Percentiles rank a stretch among this genome's conserved stretches.
Conservation (phyloP, 2,797 vertebrate genomes). For the Poeciliopsis paucimaculata region DNA sequence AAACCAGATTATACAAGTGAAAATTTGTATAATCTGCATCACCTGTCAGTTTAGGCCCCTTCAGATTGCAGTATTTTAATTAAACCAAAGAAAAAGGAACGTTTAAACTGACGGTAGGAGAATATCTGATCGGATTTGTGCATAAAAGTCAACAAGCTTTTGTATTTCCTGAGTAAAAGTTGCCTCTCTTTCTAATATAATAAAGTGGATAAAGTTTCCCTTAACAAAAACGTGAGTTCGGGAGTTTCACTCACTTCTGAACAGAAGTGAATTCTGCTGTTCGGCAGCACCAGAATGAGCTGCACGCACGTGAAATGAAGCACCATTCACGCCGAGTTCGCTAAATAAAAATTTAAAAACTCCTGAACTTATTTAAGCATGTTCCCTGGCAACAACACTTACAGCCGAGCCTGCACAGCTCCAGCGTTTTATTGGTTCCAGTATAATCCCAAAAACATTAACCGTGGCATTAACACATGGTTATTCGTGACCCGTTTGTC, state of each 20-base stretch:
- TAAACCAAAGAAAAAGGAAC: not conserved
- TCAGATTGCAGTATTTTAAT: not conserved
- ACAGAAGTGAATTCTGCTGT: not conserved
- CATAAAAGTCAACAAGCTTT: not conserved
- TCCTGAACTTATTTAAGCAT: not conserved
- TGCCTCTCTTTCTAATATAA: not conserved
- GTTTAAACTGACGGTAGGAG: not conserved
- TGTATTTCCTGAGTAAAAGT: not conserved
- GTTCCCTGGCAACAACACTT: not conserved
- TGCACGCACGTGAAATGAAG: not conserved
- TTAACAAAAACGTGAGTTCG: not conserved
- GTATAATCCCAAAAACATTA: not conserved
- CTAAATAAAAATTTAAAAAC: not conserved
- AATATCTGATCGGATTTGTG: not conserved
- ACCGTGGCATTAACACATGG: not conserved
- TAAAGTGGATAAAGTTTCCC: not conserved
- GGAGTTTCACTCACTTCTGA: not conserved
- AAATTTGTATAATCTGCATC: not conserved
- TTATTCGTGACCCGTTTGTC: not conserved
- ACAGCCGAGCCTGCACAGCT: not conserved
- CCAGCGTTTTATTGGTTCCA: not conserved
- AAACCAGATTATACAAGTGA: not conserved
- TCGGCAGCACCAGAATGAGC: not conserved
- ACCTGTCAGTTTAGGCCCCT: not conserved
- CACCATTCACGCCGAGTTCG: not conserved